These are phyloP conservation scores for Exephanes ischioxanthus DNA, from an alignment of 2,888 invertebrate species.

Conservation along the genomic window DNA sequence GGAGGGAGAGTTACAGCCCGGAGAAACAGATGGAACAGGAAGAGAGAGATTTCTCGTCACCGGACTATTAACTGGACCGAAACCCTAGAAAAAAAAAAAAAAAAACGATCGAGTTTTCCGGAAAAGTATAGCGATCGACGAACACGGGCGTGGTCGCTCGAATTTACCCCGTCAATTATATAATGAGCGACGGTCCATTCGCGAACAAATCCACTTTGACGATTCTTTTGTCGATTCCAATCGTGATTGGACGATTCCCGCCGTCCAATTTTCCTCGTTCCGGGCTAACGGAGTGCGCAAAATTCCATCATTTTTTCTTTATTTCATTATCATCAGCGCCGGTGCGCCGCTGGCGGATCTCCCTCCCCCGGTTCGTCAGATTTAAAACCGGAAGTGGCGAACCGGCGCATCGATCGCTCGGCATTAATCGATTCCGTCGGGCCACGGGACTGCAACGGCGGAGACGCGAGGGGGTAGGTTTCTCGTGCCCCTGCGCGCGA, in stretches of 20 bases:
- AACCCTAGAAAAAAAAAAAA: neutral
- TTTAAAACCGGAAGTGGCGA: neutral
- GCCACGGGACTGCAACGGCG: neutral
- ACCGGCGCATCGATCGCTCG: conserved; percentile 33
- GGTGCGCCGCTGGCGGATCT: no score
- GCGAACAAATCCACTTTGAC: neutral
- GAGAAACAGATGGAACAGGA: neutral
- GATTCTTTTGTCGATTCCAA: neutral
- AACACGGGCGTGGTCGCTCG: neutral
- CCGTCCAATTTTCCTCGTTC: neutral
- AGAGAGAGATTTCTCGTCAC: conserved; percentile 29
- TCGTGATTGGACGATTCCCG: neutral
- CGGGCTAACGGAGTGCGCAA: neutral
- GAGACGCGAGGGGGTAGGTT: neutral
- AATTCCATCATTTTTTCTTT: neutral
- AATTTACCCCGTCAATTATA: conserved; percentile 26
- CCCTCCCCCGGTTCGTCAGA: neutral
- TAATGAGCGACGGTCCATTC: no score
- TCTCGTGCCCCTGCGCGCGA: conserved; percentile 39
- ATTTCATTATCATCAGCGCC: conserved; percentile 16
- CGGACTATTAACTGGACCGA: conserved; percentile 38
- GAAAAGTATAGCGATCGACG: conserved; percentile 16
- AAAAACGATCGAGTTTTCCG: neutral
- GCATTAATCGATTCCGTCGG: conserved; percentile 56
- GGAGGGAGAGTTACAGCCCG: neutral